phyloP scores from a whole-genome alignment of 2,888 invertebrate species.

The Boloria selene region DNA sequence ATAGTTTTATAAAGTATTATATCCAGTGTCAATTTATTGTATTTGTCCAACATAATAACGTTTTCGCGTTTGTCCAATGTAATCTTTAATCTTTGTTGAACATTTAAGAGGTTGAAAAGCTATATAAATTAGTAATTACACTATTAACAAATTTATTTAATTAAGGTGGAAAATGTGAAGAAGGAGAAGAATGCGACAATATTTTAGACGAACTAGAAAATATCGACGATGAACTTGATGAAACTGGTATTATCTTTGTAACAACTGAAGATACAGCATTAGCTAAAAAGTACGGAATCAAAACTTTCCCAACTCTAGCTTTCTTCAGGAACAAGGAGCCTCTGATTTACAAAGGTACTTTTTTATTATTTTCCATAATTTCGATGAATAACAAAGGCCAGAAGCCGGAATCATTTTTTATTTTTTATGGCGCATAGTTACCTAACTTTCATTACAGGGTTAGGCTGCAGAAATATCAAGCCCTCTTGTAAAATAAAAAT shows the following conservation, averaged over 20 bases:
- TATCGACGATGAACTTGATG: conserved; percentile 96
- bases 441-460: neutral
- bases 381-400: neutral
- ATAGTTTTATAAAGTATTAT: no score
- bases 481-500: neutral
- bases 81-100: no score
- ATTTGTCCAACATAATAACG: no score
- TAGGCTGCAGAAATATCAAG: no score
- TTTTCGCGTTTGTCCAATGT: no score
- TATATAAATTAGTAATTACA: neutral
- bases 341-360: conserved; percentile 86
- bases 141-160: conserved; percentile 1
- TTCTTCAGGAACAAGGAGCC: conserved; percentile 97
- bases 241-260: conserved; percentile 95
- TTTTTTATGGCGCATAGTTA: no score
- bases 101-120: neutral
- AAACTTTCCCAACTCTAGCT: conserved; percentile 91
- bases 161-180: conserved; percentile 90
- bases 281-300: conserved; percentile 93
- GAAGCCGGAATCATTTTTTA: no score
- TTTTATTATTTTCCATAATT: neutral
- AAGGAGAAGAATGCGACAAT: conserved; percentile 92
- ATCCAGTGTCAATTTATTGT: no score
- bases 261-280: conserved; percentile 92
- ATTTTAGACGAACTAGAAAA: conserved; percentile 93